Evolutionary conservation across 2,888 invertebrate genomes (phyloP).

Genomic region (Tinea semifulvella): DNA sequence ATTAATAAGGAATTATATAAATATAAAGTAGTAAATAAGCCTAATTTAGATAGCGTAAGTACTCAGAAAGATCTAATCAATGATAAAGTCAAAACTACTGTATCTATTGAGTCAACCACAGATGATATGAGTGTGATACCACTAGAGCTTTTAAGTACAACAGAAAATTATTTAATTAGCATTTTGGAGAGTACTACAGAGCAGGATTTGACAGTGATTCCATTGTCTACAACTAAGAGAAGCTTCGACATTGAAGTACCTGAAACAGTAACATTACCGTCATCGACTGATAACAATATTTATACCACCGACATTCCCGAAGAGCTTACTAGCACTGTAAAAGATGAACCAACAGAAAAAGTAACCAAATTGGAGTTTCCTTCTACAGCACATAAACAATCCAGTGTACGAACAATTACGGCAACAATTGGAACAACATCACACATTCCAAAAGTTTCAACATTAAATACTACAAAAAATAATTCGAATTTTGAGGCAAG

Average conservation of each 20-base stretch:
- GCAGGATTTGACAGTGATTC: slow-evolving; percentile 49
- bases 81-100: neutral
- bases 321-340: neutral
- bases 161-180: slow-evolving; percentile 36
- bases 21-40: slow-evolving; percentile 38
- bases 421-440: slow-evolving; percentile 18
- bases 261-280: slow-evolving; percentile 35
- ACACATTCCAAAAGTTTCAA: neutral
- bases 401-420: too few species aligned
- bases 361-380: too few species aligned
- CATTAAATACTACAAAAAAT: slow-evolving; percentile 17
- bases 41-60: slow-evolving; percentile 6
- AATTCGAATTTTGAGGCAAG: slow-evolving; percentile 21
- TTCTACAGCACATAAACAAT: too few species aligned
- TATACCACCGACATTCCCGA: slow-evolving; percentile 23
- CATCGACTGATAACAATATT: slow-evolving; percentile 32
- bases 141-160: slow-evolving; percentile 51
- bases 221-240: slow-evolving; percentile 39
- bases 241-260: slow-evolving; percentile 28
- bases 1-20: slow-evolving; percentile 43
- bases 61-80: neutral
- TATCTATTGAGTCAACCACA: slow-evolving; percentile 23
- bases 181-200: slow-evolving; percentile 44
- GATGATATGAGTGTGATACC: slow-evolving; percentile 47
- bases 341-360: slow-evolving; percentile 14